A percentile compares a stretch with the other conserved stretches of the same genome.
Evolutionary conservation across 2,797 vertebrate species (phyloP).

Genomic region (Scomberomorus guttatus): DNA sequence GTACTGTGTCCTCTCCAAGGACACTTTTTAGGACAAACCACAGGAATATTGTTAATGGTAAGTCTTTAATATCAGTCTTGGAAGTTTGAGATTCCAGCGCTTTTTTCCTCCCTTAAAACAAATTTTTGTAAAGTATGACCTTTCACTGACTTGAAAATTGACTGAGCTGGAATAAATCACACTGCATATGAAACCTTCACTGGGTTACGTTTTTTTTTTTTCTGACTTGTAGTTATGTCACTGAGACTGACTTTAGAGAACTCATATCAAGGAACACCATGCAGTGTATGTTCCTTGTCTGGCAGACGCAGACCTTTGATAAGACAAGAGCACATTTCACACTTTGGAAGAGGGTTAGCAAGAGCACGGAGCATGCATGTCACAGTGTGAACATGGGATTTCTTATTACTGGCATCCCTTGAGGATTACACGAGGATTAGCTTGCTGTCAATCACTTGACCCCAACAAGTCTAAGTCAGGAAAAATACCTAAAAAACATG

Average conservation of each 20-base stretch:
- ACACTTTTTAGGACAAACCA: background rate
- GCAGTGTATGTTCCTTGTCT: too few relatives aligned
- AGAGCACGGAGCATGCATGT: background rate
- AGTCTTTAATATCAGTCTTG: background rate
- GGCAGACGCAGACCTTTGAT: background rate
- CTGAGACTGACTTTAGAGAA: background rate
- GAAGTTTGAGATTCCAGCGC: background rate
- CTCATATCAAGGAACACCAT: background rate
- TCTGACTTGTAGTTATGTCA: background rate
- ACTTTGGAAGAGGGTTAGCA: background rate
- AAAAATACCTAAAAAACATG: background rate
- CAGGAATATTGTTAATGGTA: background rate
- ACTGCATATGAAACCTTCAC: slow-evolving; percentile 7
- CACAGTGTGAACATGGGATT: too few relatives aligned
- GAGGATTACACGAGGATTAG: slow-evolving; percentile 1
- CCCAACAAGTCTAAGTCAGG: background rate
- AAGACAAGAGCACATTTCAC: background rate
- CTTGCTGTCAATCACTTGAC: background rate
- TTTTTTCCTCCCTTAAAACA: background rate
- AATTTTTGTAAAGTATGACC: background rate
- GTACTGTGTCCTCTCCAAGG: background rate
- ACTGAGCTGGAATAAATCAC: slow-evolving; percentile 12
- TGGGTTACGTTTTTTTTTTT: background rate
- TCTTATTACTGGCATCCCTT: background rate
- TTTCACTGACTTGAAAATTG: background rate